These are phyloP conservation scores for Lonchura striata DNA, from an alignment of 2,113 vertebrate genomes.

Conservation along the genomic window DNA sequence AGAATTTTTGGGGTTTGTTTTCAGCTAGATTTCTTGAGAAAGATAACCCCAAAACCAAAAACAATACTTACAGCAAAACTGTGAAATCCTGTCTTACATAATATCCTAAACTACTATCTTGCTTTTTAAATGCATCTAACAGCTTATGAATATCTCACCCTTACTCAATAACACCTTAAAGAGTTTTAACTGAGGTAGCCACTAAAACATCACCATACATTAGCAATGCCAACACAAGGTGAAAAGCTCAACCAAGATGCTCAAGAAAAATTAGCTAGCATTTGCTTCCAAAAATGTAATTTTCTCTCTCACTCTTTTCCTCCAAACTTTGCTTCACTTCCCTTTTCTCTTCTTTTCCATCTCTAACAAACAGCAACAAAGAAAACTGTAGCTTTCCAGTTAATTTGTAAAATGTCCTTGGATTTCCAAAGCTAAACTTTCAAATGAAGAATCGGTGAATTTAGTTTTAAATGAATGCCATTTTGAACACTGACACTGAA, in stretches of 20 bases:
- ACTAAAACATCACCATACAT: not conserved
- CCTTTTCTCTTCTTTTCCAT: not conserved
- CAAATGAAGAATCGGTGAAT: not conserved
- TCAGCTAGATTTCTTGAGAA: not conserved
- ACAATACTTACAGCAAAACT: not conserved
- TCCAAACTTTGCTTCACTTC: not conserved
- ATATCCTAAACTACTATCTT: not conserved
- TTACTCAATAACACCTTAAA: not conserved
- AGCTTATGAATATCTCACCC: not conserved
- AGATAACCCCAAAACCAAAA: not conserved
- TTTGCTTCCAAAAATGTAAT: not conserved
- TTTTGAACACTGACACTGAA: not conserved
- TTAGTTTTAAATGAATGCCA: not conserved
- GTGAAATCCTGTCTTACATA: not conserved
- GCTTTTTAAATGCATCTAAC: not conserved
- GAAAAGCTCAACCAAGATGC: not conserved
- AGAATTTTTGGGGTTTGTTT: not conserved
- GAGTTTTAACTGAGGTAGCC: slow-evolving; percentile 32
- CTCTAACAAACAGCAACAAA: not conserved
- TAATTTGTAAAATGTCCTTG: not conserved
- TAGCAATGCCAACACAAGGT: not conserved
- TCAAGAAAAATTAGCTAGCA: not conserved
- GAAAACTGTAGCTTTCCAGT: not conserved
- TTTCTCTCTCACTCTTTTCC: not conserved
- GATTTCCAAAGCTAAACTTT: not conserved